Evolutionary conservation across 2,113 vertebrate species (phyloP), one percentile per base, ranked within the genome.

Genomic region (Elephas maximus): DNA sequence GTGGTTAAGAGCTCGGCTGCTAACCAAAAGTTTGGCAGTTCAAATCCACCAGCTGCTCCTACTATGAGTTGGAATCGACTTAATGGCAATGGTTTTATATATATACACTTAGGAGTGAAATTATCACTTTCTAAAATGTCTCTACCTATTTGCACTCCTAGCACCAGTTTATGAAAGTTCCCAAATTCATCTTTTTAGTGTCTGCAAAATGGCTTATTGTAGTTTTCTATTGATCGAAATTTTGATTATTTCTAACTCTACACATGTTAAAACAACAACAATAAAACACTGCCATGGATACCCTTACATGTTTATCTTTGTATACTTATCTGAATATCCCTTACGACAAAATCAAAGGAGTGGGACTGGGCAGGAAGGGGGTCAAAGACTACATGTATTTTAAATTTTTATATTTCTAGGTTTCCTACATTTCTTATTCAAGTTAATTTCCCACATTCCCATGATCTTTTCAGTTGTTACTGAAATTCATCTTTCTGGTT

Each of bases 141-240:
- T 67, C 21, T 92, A 83, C 18, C 57, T 90, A 53, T 77, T 74
- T 78, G 44, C 20, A 69, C 6, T 48, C 30, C 41, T 4, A 28
- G 82, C 20, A 41, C 65, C 44, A 41, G 63, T 93, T 93, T 94
- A 51, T 24, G 17, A 44, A 94, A 79, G 76, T 69, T 91, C 51
- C 76, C 3, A 74, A 91, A 86, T 63, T 83, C 41, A 83, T 89
- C 24, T 4, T 83, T 96, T 91, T 73, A 41, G 48, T 45, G 48
- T 74, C 81, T n/a, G 0, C 5, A 85, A 57, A 33, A 91, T 24
- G 11, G 48, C 89, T 87, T 74, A 83, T 57, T 57, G 0, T 71
- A 26, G n/a, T 76, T 86, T 94, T 76, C 57, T 76, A 65, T 0
- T 63, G 45, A 77, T 60, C 18, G 41, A 48, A 71, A 77, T 80